Base-by-base conservation (phyloP, 1,140 invertebrate species). In the Belonocnema kinseyi region DNA sequence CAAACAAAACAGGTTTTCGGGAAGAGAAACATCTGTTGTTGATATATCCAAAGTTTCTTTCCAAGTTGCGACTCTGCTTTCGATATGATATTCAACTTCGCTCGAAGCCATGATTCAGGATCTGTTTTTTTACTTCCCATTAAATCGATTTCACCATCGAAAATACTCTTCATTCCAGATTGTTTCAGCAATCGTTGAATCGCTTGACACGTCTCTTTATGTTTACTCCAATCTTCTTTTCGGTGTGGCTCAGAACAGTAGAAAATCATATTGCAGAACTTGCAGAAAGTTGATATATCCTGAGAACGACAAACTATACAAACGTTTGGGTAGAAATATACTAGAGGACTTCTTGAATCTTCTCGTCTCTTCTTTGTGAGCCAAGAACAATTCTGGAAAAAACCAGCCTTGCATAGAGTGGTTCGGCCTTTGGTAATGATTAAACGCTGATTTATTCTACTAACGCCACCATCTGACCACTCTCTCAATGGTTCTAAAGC, bases 401-500 rank as follows among this genome's bases (percentile, higher is more conserved):
- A 0, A 1, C 40, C 40, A 14, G 61, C 26, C 16, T 33, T 33
- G 40, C 61, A 66, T 16, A 40, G 3, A 46, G n/a, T 40, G 3
- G 13, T 5, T 21, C 17, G 19, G 8, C 33, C 26, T 16, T 66
- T 10, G 5, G 61, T n/a, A 16, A 66, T n/a, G 7, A 66, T 66
- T n/a, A 66, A 2, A 14, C 0, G 40, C 26, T 66, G 61, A 66
- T 66, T 66, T 16, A 66, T 46, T 33, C 33, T 66, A 5, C 61
- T 33, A 26, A 66, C n/a, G 33, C 61, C 61, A 6, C 26, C 14
- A n/a, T 66, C 26, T 5, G 26, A n/a, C 61, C 61, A 66, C 10
- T 66, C 61, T 14, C 61, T 26, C 10, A 66, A n/a, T 2, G 61
- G 61, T 66, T 66, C 61, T n/a, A 66, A 66, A n/a, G 61, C 61